Evolutionary conservation across 2,113 vertebrate species (phyloP).

Genomic region (Columba livia): DNA sequence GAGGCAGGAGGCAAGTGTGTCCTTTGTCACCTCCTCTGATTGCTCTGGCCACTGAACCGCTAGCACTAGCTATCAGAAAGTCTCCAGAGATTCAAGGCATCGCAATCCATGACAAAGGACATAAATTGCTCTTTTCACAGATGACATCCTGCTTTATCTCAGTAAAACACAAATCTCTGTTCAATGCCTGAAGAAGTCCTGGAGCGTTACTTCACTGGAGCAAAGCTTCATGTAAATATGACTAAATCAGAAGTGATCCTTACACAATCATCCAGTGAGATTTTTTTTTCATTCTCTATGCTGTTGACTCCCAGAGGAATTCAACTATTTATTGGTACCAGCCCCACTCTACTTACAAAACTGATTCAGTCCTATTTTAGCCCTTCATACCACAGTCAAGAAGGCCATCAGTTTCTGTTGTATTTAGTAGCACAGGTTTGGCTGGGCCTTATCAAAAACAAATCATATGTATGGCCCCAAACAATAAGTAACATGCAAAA

Average conservation of each 20-base stretch:
- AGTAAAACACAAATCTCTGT: slow-evolving; percentile 54
- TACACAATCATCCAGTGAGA: neutral
- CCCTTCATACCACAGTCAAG: neutral
- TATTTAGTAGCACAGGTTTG: neutral
- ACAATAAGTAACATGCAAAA: neutral
- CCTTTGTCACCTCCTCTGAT: slow-evolving; percentile 68
- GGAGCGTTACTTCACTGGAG: neutral
- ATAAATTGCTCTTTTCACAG: slow-evolving; percentile 67
- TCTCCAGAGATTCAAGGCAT: slow-evolving; percentile 45
- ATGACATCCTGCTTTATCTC: slow-evolving; percentile 63
- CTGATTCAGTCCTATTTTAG: neutral
- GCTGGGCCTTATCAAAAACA: neutral
- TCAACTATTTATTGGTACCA: neutral
- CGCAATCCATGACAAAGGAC: slow-evolving; percentile 58
- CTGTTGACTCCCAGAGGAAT: neutral
- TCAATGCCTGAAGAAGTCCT: slow-evolving; percentile 36
- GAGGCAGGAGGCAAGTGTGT: slow-evolving; percentile 61
- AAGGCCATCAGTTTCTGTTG: neutral
- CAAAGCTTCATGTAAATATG: slow-evolving; percentile 14
- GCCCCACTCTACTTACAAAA: neutral
- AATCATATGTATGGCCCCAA: neutral
- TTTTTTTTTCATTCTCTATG: neutral
- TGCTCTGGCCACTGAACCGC: slow-evolving; percentile 55
- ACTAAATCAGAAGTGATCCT: slow-evolving; percentile 17
- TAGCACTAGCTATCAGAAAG: slow-evolving; percentile 57